Evolutionary conservation across 2,888 invertebrate genomes (phyloP).

Genomic region (Camponotus fellah): DNA sequence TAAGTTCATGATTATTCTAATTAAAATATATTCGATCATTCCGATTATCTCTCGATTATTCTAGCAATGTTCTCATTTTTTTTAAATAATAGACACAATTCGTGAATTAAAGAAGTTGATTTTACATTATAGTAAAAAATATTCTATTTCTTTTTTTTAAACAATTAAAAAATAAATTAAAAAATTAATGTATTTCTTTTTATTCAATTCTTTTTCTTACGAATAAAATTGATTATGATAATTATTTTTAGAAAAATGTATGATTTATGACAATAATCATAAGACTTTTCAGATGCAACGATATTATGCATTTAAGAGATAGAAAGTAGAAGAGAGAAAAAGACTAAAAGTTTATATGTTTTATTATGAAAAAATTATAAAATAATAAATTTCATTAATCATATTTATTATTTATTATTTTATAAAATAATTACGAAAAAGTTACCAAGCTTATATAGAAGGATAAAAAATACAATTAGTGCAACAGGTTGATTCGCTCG

Average conservation of each 20-base stretch:
- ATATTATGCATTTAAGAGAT: background rate
- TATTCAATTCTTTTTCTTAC: background rate
- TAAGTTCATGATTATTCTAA: constrained; percentile 15
- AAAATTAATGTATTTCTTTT: background rate
- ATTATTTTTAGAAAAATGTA: too few relatives aligned
- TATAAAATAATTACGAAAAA: background rate
- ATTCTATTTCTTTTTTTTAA: background rate
- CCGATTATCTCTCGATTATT: background rate
- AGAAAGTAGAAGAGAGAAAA: background rate
- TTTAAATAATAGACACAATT: background rate
- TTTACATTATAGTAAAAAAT: background rate
- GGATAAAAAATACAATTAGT: background rate
- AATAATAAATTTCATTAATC: background rate
- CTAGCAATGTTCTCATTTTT: background rate
- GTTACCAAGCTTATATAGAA: background rate
- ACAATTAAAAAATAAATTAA: background rate
- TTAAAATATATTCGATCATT: background rate
- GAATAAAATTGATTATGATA: too few relatives aligned
- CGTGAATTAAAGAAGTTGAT: background rate
- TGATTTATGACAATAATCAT: too few relatives aligned
- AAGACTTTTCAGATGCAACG: too few relatives aligned
- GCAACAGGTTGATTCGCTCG: background rate
- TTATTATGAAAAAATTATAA: too few relatives aligned
- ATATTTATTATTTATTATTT: background rate
- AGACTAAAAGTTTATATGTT: too few relatives aligned